Base-by-base conservation (phyloP, 2,113 vertebrate species). In the Notothenia coriiceps region DNA sequence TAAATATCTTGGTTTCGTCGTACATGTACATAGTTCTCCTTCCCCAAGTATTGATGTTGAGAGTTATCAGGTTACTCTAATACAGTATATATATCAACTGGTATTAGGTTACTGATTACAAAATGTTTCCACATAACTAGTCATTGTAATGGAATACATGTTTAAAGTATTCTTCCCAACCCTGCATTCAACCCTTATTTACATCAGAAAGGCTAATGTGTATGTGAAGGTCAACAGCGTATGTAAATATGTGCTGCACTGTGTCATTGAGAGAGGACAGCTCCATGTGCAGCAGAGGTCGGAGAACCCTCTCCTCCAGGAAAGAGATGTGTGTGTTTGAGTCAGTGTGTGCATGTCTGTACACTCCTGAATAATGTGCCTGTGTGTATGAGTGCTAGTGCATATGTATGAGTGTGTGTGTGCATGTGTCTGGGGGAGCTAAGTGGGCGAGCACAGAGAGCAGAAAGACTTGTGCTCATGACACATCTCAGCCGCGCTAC, bases 401-500 rank as follows among this genome's bases (percentile, higher is more conserved):
- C 56, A 78, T 88, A 87, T 90, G 84, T 67, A 81, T 78, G 62
- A 79, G 25, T 70, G 77, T 72, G 86, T 70, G 75, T 74, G 29
- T 69, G 70, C 62, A 66, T 70, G 80, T 87, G 86, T 91, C 85
- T 88, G 64, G 61, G 77, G 82, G 85, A 91, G 88, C 91, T 92
- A 91, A 86, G 85, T 91, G 93, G 90, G 92, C 89, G 85, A 91
- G 91, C 80, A 49, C 64, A 82, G 83, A 86, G 88, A 91, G 91
- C 88, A 87, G 90, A 75, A 82, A 82, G 79, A 90, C 86, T 89
- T 80, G 86, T 90, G 89, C 86, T 93, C 87, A 83, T 92, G 91
- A 91, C 91, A 92, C 86, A 89, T 93, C 91, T 93, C 91, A 82
- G 79, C 85, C 86, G 82, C 90, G 70, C 89, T 91, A 92, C 91